Conservation (phyloP, 2,888 invertebrate genomes). For the Panopea generosa region DNA sequence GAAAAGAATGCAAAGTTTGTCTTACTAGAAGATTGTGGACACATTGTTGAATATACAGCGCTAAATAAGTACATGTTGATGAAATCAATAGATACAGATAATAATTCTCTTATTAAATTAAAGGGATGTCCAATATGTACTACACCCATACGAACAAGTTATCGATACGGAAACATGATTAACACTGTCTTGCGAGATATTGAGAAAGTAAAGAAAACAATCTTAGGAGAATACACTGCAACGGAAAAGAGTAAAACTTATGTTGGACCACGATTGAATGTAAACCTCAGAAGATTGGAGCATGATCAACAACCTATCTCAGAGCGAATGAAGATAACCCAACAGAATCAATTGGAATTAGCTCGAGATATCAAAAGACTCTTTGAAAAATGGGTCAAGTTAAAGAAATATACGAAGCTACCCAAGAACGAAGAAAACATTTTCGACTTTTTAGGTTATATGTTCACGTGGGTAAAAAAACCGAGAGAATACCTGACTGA, state of each 20-base stretch:
- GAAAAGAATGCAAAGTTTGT: constrained; percentile 85
- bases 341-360: not conserved
- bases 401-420: not conserved
- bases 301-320: not conserved
- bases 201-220: constrained; percentile 71
- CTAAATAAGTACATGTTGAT: constrained; percentile 83
- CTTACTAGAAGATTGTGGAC: constrained; percentile 78
- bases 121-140: constrained; percentile 88
- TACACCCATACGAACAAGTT: constrained; percentile 87
- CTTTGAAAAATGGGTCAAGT: not conserved
- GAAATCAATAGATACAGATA: constrained; percentile 7
- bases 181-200: constrained; percentile 83
- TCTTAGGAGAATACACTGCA: not conserved
- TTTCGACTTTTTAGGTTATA: not conserved
- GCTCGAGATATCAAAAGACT: not conserved
- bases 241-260: not conserved
- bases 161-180: constrained; percentile 87
- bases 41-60: constrained; percentile 82
- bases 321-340: not conserved
- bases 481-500: constrained; percentile 33
- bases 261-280: too few relatives aligned
- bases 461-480: not conserved
- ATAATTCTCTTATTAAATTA: too few relatives aligned
- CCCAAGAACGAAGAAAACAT: not conserved
- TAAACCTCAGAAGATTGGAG: too few relatives aligned